Percentiles rank a stretch among this genome's conserved stretches.
Evolutionary conservation across 2,888 invertebrate genomes (phyloP).

Genomic region (Anticlea derivata): DNA sequence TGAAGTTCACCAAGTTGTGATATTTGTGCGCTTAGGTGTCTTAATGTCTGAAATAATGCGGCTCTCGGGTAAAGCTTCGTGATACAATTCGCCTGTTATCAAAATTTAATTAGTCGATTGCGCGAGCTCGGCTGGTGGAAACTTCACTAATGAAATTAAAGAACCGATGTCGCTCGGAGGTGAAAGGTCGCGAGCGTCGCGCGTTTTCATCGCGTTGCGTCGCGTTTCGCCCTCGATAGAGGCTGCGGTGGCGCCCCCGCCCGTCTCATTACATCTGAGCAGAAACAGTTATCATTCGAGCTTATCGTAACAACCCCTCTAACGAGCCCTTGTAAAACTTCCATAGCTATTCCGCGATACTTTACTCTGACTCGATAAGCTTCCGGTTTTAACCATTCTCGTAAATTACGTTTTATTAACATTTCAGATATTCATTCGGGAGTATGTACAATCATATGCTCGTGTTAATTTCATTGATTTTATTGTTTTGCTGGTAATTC

Average conservation of each 20-base stretch:
- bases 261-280: constrained; percentile 74
- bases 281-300: constrained; percentile 79
- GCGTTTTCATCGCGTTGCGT: constrained; percentile 51
- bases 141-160: constrained; percentile 57
- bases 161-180: constrained; percentile 48
- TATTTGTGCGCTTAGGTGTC: constrained; percentile 16
- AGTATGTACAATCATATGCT: constrained; percentile 30
- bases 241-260: constrained; percentile 27
- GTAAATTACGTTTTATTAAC: constrained; percentile 58
- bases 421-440: constrained; percentile 38
- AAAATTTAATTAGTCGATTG: constrained; percentile 40
- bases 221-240: constrained; percentile 12
- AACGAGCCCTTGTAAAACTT: constrained; percentile 78
- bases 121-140: constrained; percentile 37
- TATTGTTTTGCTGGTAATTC: constrained; percentile 35
- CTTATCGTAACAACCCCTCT: constrained; percentile 75
- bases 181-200: constrained; percentile 31
- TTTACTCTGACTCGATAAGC: constrained; percentile 66
- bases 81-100: constrained; percentile 38
- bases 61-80: constrained; percentile 25
- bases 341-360: constrained; percentile 69
- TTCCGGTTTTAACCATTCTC: constrained; percentile 61
- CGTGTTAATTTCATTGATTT: constrained; percentile 36
- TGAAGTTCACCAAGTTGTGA: constrained; percentile 9
- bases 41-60: constrained; percentile 19